These are phyloP conservation scores for Esperia sulphurella DNA, from an alignment of 2,888 invertebrate genomes.

Conservation along the genomic window DNA sequence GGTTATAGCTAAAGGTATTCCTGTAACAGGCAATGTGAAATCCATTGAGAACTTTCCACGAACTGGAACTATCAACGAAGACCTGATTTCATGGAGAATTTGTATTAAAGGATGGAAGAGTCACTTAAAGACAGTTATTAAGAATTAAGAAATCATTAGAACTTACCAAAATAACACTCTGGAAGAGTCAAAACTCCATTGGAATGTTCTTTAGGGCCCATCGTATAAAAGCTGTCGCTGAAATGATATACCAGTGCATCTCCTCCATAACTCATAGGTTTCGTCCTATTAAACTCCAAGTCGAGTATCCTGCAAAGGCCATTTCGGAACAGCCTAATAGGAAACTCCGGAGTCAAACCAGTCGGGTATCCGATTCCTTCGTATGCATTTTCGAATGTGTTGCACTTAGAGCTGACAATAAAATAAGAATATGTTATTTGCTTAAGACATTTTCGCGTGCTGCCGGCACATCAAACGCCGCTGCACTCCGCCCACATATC, in stretches of 20 bases:
- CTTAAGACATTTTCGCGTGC: too few relatives aligned
- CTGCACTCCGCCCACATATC: too few relatives aligned
- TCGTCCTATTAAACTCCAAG: conserved; percentile 37
- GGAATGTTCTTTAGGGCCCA: conserved; percentile 82
- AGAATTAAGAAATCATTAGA: too few relatives aligned
- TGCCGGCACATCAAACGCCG: too few relatives aligned
- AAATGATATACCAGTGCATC: conserved; percentile 81
- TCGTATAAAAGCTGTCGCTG: conserved; percentile 79
- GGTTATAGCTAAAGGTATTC: conserved; percentile 84
- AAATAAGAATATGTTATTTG: background rate
- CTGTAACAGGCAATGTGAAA: conserved; percentile 44
- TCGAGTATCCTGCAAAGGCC: conserved; percentile 87
- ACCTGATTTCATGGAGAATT: too few relatives aligned
- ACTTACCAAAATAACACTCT: conserved; percentile 81
- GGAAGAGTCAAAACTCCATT: conserved; percentile 77
- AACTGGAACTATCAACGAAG: too few relatives aligned
- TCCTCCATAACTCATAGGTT: conserved; percentile 61
- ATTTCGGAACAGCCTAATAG: conserved; percentile 83
- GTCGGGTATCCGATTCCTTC: conserved; percentile 87
- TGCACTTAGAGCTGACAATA: conserved; percentile 78
- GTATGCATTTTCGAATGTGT: conserved; percentile 82
- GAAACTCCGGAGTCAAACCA: conserved; percentile 68
- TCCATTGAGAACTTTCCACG: too few relatives aligned
- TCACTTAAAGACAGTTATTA: too few relatives aligned
- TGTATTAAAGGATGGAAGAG: too few relatives aligned